phyloP scores from a whole-genome alignment of 2,797 vertebrate genomes.

The Ctenopoma multispine region DNA sequence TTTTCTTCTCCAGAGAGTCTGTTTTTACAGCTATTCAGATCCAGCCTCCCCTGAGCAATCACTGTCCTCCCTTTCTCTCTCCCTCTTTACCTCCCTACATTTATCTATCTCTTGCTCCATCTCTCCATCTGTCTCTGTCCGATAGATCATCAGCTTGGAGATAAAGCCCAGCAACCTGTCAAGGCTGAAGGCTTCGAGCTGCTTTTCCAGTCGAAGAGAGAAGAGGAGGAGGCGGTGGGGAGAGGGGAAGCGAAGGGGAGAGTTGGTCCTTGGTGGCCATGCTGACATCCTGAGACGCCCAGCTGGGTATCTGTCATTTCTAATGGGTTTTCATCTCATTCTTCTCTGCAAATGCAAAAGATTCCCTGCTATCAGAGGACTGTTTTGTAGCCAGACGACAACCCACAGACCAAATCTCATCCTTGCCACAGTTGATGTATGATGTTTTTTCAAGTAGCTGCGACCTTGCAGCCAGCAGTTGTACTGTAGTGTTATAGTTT shows the following conservation, averaged over 20 bases:
- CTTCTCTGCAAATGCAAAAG: constrained; percentile 36
- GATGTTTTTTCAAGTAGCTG: neutral
- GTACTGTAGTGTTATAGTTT: neutral
- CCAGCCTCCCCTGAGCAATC: constrained; percentile 56
- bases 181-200: constrained; percentile 51
- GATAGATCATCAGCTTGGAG: constrained; percentile 60
- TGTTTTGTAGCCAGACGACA: constrained; percentile 23
- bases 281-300: constrained; percentile 57
- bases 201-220: constrained; percentile 29
- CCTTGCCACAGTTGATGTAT: neutral
- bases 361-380: constrained; percentile 19
- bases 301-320: constrained; percentile 64
- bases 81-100: constrained; percentile 36
- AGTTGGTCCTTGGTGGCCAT: constrained; percentile 29
- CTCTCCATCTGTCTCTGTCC: constrained; percentile 52
- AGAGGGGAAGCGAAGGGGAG: constrained; percentile 19
- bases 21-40: constrained; percentile 64
- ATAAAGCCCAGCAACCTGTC: constrained; percentile 56
- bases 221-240: neutral
- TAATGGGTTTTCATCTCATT: constrained; percentile 60
- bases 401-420: constrained; percentile 19
- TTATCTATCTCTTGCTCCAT: constrained; percentile 47
- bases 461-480: neutral
- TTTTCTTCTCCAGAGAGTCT: constrained; percentile 52
- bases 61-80: constrained; percentile 46